Conservation (phyloP, 2,113 vertebrate species). For the Verasper variegatus region DNA sequence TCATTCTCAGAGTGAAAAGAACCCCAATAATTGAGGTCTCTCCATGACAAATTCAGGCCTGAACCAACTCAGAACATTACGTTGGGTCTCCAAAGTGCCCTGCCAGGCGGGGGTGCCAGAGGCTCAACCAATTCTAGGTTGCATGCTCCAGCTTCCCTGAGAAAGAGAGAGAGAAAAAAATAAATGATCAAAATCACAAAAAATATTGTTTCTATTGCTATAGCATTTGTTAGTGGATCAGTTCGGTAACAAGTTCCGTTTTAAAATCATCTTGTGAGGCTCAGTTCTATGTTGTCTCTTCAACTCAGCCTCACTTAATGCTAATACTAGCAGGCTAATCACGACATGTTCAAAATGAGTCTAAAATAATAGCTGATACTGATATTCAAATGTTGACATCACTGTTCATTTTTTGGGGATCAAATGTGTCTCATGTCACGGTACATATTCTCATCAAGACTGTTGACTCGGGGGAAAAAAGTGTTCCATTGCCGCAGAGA, state of each 20-base stretch:
- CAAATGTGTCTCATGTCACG: too few relatives aligned
- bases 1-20: conserved; percentile 24
- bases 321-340: neutral
- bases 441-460: too few relatives aligned
- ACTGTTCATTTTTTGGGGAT: too few relatives aligned
- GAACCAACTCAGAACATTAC: conserved; percentile 83
- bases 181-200: neutral
- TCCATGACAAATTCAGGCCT: conserved; percentile 65
- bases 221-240: too few relatives aligned
- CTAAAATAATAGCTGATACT: neutral
- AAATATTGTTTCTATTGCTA: neutral
- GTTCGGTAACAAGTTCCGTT: too few relatives aligned
- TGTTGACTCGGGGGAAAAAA: neutral
- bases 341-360: too few relatives aligned
- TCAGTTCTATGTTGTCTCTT: neutral
- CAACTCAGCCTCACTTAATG: neutral
- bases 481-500: neutral
- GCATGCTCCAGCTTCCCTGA: conserved; percentile 46
- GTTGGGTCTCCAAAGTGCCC: conserved; percentile 75
- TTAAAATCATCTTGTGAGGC: neutral
- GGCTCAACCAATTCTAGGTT: conserved; percentile 21
- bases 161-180: conserved; percentile 16
- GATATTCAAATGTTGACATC: neutral
- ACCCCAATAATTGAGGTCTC: conserved; percentile 16
- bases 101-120: conserved; percentile 40